A percentile compares a stretch with the other conserved stretches of the same genome.
These are phyloP conservation scores for Pangasianodon hypophthalmus DNA, from an alignment of 2,113 vertebrate genomes.

Conservation along the genomic window DNA sequence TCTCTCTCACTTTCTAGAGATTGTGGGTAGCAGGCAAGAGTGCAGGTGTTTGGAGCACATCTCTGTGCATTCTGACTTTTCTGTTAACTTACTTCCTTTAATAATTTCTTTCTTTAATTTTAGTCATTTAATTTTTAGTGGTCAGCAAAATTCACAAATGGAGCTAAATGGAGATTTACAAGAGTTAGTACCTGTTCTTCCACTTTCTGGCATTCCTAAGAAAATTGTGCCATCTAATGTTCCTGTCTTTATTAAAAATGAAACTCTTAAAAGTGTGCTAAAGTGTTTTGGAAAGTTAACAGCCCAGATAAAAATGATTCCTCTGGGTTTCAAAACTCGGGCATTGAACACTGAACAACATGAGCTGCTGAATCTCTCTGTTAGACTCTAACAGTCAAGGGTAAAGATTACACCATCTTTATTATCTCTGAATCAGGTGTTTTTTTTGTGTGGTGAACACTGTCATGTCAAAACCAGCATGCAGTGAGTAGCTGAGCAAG, in stretches of 20 bases:
- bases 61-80: not conserved
- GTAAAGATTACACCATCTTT: no score
- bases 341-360: no score
- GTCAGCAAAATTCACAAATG: not conserved
- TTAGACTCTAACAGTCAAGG: no score
- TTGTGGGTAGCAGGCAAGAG: no score
- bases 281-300: no score
- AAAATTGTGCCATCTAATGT: not conserved
- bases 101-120: not conserved
- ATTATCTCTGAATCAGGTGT: no score
- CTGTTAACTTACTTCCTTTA: not conserved
- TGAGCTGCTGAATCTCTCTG: no score
- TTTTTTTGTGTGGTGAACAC: no score
- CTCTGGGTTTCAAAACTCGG: no score
- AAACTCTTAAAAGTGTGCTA: no score
- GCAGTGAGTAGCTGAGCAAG: not conserved
- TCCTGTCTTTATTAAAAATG: not conserved
- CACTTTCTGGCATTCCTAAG: not conserved
- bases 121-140: not conserved
- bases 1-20: slow-evolving; percentile 32
- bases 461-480: not conserved
- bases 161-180: not conserved
- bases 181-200: not conserved
- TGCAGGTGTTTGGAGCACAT: no score
- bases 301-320: no score